Conservation (phyloP, 2,888 invertebrate species). For the Myopa testacea region DNA sequence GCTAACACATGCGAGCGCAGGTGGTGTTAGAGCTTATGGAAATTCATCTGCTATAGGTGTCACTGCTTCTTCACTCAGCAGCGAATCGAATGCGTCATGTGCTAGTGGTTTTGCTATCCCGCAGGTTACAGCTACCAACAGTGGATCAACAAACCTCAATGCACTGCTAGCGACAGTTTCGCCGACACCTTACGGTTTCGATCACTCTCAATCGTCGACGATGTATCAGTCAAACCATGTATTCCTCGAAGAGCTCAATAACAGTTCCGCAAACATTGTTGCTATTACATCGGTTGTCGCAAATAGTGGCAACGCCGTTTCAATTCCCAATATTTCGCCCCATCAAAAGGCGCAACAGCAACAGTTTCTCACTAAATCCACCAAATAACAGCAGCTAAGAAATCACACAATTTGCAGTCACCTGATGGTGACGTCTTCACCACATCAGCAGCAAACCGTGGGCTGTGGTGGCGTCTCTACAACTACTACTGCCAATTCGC, state of each 20-base stretch:
- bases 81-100: constrained; percentile 68
- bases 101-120: constrained; percentile 72
- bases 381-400: constrained; percentile 13
- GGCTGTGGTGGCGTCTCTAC: constrained; percentile 54
- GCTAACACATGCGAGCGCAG: constrained; percentile 45
- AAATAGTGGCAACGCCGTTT: constrained; percentile 43
- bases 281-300: constrained; percentile 46
- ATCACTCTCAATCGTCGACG: constrained; percentile 60
- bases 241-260: constrained; percentile 65
- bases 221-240: constrained; percentile 60
- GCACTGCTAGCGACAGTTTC: constrained; percentile 71
- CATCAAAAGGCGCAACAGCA: constrained; percentile 56
- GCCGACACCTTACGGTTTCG: constrained; percentile 63
- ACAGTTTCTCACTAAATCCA: constrained; percentile 61
- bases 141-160: constrained; percentile 66
- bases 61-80: constrained; percentile 68
- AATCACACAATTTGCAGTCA: constrained; percentile 56
- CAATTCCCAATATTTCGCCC: constrained; percentile 65
- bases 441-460: constrained; percentile 54
- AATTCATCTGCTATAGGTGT: constrained; percentile 66
- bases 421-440: constrained; percentile 62
- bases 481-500: constrained; percentile 71
- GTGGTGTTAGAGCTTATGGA: neutral
- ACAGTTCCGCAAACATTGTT: constrained; percentile 54
- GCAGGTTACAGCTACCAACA: constrained; percentile 50